Conservation (phyloP, 2,888 invertebrate species). For the Morpho achilles region DNA sequence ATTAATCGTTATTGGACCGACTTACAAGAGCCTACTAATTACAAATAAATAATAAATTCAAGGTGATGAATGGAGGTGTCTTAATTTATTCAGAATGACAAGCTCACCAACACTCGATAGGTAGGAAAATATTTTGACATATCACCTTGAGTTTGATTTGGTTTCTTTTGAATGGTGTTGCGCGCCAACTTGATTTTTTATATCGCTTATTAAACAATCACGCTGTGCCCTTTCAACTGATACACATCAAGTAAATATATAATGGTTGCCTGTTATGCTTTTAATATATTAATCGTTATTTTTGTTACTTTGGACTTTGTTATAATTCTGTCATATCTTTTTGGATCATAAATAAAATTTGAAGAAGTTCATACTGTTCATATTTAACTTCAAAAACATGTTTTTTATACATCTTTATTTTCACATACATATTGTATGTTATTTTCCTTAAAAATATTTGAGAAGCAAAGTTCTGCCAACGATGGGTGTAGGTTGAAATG, state of each 20-base stretch:
- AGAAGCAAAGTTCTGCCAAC: no score
- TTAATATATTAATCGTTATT: constrained; percentile 4
- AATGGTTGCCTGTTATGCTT: constrained; percentile 1
- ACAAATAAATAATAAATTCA: constrained; percentile 26
- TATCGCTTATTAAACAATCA: constrained; percentile 10
- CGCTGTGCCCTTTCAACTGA: constrained; percentile 7
- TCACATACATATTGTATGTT: no score
- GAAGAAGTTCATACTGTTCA: no score
- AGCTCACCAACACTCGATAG: constrained; percentile 22
- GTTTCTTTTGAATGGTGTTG: constrained; percentile 15
- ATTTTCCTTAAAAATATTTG: no score
- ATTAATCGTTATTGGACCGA: no score
- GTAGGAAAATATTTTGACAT: constrained; percentile 29
- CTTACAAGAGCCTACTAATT: not conserved
- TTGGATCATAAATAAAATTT: no score
- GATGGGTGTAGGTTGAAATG: no score
- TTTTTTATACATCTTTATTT: no score
- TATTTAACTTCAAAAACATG: no score
- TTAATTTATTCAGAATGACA: constrained; percentile 21
- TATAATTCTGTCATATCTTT: no score
- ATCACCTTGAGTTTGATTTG: constrained; percentile 25
- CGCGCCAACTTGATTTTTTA: constrained; percentile 7
- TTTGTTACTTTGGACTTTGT: not conserved
- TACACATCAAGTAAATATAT: constrained; percentile 10
- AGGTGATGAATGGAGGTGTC: constrained; percentile 18